Percentiles rank a stretch among this genome's conserved stretches.
Evolutionary conservation across 2,113 vertebrate species (phyloP).

Genomic region (Calyptomena viridis): DNA sequence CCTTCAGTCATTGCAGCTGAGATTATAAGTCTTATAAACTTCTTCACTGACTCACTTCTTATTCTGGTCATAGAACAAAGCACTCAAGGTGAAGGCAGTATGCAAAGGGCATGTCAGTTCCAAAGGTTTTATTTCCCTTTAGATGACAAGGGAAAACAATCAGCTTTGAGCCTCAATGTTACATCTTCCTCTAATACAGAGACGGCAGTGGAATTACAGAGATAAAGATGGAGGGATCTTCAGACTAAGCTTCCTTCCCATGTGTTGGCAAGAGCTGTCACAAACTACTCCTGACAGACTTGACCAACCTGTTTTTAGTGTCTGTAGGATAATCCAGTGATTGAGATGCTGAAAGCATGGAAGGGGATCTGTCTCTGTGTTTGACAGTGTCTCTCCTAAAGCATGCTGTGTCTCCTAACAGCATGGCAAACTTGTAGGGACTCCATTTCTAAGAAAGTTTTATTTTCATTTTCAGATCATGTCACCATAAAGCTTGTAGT

Average conservation of each 20-base stretch:
- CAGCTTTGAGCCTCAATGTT: background rate
- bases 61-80: background rate
- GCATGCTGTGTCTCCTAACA: background rate
- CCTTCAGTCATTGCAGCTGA: background rate
- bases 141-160: background rate
- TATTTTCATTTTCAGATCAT: conserved; percentile 79
- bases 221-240: background rate
- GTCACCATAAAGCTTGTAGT: conserved; percentile 84
- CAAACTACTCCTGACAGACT: background rate
- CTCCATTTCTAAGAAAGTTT: background rate
- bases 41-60: background rate
- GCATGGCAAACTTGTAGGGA: background rate
- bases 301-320: background rate
- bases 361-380: background rate
- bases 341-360: background rate
- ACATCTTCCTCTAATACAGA: background rate
- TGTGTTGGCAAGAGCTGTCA: background rate
- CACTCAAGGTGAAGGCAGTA: background rate
- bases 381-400: background rate
- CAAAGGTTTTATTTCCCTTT: background rate
- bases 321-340: background rate
- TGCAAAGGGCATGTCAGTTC: background rate
- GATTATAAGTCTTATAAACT: background rate
- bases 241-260: background rate
- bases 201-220: background rate